These are phyloP conservation scores for Leptopterna dolabrata DNA, from an alignment of 2,888 invertebrate species.

Conservation along the genomic window DNA sequence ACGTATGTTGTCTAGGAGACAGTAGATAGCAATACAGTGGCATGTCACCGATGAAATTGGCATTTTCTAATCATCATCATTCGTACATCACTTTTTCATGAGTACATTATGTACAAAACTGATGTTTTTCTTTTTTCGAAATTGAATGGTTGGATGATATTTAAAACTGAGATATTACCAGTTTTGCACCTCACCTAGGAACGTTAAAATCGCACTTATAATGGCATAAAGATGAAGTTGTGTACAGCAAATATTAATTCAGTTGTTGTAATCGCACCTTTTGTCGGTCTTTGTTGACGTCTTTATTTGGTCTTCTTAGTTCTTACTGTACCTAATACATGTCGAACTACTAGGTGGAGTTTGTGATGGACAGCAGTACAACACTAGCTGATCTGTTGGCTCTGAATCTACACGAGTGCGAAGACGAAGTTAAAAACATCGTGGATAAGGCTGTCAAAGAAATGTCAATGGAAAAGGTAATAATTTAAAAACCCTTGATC, in stretches of 20 bases:
- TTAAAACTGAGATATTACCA: not conserved
- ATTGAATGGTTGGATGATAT: not conserved
- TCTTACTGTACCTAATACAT: too few relatives aligned
- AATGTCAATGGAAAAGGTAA: constrained; percentile 94
- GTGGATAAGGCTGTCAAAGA: constrained; percentile 98
- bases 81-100: too few relatives aligned
- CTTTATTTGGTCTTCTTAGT: not conserved
- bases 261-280: too few relatives aligned
- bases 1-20: too few relatives aligned
- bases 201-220: not conserved
- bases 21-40: too few relatives aligned
- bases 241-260: too few relatives aligned
- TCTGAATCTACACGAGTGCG: constrained; percentile 93
- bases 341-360: constrained; percentile 77
- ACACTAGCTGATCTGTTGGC: constrained; percentile 91
- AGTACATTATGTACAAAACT: too few relatives aligned
- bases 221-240: too few relatives aligned
- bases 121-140: not conserved
- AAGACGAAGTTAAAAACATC: constrained; percentile 96
- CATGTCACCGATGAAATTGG: too few relatives aligned
- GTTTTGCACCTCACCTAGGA: too few relatives aligned
- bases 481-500: not conserved
- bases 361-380: constrained; percentile 93
- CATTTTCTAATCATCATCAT: too few relatives aligned
- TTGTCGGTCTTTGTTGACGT: too few relatives aligned